Evolutionary conservation across 2,888 invertebrate genomes (phyloP), one percentile per base, ranked within the genome.

Genomic region (Hirtodrosophila histrioides): DNA sequence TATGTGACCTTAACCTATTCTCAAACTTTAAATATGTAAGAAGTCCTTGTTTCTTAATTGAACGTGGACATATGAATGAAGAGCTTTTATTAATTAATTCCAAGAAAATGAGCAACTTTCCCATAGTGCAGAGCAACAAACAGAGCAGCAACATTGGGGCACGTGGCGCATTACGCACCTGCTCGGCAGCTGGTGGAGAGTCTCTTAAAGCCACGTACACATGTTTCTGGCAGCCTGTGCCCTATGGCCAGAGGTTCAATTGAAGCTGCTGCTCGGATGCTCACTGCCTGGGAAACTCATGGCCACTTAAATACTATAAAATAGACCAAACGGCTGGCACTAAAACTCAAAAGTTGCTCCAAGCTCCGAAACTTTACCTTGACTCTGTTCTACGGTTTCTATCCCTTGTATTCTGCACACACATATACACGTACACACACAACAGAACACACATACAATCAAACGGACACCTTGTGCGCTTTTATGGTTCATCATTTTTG

Each of bases 261-360:
- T 76, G 49, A 37, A 44, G 67, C 58, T 53, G 29, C 55, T 51
- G 29, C 48, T 43, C 54, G 41, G 23, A 39, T 78, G 75, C 12
- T 63, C 75, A 55, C 62, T 75, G 72, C 56, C 56, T 60, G 56
- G 66, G 50, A 82, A 85, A 87, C 85, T 82, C 82, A 82, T 82
- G 86, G 87, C 73, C 82, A 87, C 82, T 87, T 87, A 87, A 82
- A 85, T 82, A 70, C 86, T 76, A 73, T 82, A 87, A 82, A 82
- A 82, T 87, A 85, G 82, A 85, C 82, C 82, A 70, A 75, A 70
- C 63, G 68, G 61, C 61, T 62, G 88, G 66, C 76, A 76, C 86
- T 87, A 75, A 85, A 87, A 87, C 75, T 53, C 65, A 78, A 82
- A 82, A 82, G 87, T 82, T 82, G 60, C 65, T 40, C 65, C 44